Evolutionary conservation across 2,888 invertebrate species (phyloP), one percentile per base, ranked within the genome.

Genomic region (Trachelus iudaicus): DNA sequence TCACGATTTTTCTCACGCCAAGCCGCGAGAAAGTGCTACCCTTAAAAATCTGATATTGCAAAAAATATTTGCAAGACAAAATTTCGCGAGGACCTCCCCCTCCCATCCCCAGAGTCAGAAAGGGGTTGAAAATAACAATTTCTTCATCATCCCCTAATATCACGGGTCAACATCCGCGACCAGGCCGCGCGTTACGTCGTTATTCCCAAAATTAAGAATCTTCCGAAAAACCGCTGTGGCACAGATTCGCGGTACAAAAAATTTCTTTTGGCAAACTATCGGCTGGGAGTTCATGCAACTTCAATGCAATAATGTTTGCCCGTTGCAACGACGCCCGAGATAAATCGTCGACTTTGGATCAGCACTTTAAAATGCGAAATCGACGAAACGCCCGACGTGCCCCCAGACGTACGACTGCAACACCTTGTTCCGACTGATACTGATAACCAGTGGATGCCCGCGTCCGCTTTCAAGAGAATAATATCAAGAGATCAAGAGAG

Each of bases 311-410:
- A 83, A 82, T 82, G 83, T 83, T 83, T 83, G 83, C 79, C 79
- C 76, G 80, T 69, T 30, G 56, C 30, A 30, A 9, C 81, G 81
- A 78, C 80, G 81, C 82, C 82, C 83, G 82, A 85, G 87, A 87
- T 84, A 85, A 87, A 87, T 87, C 82, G 83, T 79, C 81, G 82
- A 76, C 83, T 82, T 84, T 82, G 83, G 82, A 85, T 86, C 86
- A 85, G 83, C 82, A 83, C 82, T 83, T 85, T 84, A 81, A 81
- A 82, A 82, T 78, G 80, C 81, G 83, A 83, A 81, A 86, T 85
- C 82, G 80, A 83, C 82, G 81, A 77, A 73, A 81, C 78, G 71
- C 73, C 69, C 35, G 79, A 71, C 71, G 31, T 71, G 71, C 71
- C 23, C 71, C 71, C 12, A 71, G 77, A 80, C 79, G 81, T 79